Percentiles rank a stretch among this genome's conserved stretches.
Evolutionary conservation across 2,113 vertebrate species (phyloP).

Genomic region (Hiodon tergisus): DNA sequence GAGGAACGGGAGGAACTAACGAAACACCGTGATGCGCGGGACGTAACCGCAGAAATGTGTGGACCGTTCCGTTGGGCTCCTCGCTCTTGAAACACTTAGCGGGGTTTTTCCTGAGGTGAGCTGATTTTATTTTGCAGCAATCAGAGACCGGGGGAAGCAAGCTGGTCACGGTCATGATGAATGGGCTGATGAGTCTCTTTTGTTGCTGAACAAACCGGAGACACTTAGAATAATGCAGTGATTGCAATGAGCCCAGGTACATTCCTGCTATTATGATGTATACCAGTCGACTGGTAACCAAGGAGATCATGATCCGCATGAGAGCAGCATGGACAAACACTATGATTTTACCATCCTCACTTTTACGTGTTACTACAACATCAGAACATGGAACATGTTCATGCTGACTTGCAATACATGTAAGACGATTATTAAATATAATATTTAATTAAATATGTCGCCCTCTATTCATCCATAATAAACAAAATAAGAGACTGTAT

Average conservation of each 20-base stretch:
- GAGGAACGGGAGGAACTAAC: too few relatives aligned
- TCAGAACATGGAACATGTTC: too few relatives aligned
- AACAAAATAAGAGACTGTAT: too few relatives aligned
- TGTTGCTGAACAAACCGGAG: conserved; percentile 11
- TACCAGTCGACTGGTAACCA: conserved; percentile 18
- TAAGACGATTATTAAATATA: too few relatives aligned
- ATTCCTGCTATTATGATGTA: conserved; percentile 8
- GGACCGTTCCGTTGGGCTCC: background rate
- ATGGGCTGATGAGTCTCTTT: conserved; percentile 13
- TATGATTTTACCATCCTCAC: too few relatives aligned
- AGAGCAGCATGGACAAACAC: background rate
- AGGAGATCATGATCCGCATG: conserved; percentile 22
- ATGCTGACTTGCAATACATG: too few relatives aligned
- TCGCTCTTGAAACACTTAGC: background rate
- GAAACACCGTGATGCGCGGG: too few relatives aligned
- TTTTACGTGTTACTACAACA: too few relatives aligned
- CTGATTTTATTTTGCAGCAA: conserved; percentile 1
- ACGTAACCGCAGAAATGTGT: too few relatives aligned
- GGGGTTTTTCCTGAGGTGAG: background rate
- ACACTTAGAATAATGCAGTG: conserved; percentile 23
- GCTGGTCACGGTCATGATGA: conserved; percentile 10
- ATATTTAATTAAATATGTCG: too few relatives aligned
- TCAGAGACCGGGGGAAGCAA: background rate
- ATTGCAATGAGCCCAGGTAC: conserved; percentile 4
- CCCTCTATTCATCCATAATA: too few relatives aligned